Conservation (phyloP, 2,797 vertebrate genomes). For the Avahi laniger region DNA sequence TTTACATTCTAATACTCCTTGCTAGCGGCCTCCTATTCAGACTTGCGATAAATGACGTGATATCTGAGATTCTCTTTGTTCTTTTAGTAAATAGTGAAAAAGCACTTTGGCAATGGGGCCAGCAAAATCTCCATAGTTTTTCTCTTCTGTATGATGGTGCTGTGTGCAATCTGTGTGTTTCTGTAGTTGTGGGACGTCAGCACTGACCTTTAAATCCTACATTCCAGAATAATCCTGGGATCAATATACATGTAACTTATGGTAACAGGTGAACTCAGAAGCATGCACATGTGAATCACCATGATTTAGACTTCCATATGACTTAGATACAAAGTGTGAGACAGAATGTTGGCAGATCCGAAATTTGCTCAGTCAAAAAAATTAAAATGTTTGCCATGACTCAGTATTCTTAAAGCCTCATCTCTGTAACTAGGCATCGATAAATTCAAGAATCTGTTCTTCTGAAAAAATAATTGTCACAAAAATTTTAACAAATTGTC, state of each 20-base stretch:
- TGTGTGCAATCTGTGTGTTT: neutral
- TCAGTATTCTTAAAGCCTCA: neutral
- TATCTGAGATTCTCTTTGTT: neutral
- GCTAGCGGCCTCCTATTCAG: neutral
- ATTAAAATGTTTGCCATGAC: neutral
- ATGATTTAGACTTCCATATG: neutral
- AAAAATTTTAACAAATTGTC: no score
- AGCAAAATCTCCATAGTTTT: rapidly evolving
- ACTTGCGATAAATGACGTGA: neutral
- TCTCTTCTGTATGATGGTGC: rapidly evolving
- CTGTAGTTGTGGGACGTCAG: neutral
- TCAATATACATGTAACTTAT: neutral
- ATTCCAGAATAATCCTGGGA: neutral
- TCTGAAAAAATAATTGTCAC: neutral
- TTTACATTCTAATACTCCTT: neutral
- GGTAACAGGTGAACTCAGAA: neutral
- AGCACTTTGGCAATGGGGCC: rapidly evolving
- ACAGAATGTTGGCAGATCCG: neutral
- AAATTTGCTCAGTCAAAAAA: neutral
- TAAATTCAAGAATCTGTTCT: neutral
- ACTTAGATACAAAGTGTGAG: neutral
- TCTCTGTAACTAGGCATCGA: neutral
- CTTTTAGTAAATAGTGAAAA: neutral
- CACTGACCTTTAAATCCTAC: neutral
- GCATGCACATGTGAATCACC: neutral